Evolutionary conservation across 2,113 vertebrate species (phyloP).

Genomic region (Elachura formosa): DNA sequence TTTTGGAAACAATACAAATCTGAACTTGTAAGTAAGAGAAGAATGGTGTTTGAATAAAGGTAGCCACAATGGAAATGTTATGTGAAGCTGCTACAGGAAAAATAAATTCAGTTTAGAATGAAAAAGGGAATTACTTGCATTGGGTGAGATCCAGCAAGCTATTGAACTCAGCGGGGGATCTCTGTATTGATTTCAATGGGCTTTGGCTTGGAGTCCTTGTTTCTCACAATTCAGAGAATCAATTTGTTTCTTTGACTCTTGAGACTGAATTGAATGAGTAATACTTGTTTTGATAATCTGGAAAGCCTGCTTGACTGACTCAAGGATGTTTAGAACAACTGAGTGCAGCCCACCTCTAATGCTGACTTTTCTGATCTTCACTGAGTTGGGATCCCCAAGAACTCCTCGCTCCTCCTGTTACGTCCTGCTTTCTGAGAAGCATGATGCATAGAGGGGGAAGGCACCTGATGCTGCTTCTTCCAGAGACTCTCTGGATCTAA

Average conservation of each 20-base stretch:
- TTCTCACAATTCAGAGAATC: neutral
- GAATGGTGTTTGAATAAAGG: neutral
- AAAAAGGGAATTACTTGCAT: neutral
- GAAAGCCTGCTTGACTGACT: neutral
- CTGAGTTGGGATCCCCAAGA: neutral
- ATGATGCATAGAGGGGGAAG: accelerated
- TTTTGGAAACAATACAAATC: neutral
- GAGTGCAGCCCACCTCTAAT: neutral
- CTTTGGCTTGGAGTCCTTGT: neutral
- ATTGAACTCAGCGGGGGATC: neutral
- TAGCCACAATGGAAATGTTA: neutral
- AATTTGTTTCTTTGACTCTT: neutral
- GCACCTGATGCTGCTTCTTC: neutral
- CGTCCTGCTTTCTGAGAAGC: neutral
- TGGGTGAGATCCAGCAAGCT: constrained; percentile 23
- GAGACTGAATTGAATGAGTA: neutral
- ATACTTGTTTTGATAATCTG: neutral
- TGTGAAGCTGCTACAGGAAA: neutral
- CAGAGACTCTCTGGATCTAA: neutral
- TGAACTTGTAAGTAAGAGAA: neutral
- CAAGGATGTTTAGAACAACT: neutral
- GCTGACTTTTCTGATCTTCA: neutral
- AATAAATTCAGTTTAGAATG: neutral
- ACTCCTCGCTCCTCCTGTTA: accelerated
- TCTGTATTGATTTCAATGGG: neutral